Base-by-base conservation (phyloP, 2,888 invertebrate species). In the Microctonus hyperodae region DNA sequence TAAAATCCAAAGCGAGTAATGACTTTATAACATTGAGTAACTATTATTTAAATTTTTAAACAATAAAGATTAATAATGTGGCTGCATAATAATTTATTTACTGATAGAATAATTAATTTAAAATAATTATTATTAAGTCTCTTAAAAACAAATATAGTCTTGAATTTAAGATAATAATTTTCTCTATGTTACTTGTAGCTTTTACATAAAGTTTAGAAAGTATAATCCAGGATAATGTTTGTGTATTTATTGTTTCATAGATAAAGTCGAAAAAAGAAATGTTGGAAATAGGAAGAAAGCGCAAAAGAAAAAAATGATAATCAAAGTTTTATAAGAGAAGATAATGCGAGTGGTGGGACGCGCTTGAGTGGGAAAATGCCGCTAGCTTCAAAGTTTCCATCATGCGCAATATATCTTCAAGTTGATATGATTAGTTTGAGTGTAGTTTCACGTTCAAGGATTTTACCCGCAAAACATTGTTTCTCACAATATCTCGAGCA, bases 391-490 rank as follows among this genome's bases (percentile, higher is more conserved):
- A 70, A 65, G 40, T 68, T 60, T 60, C 37, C 59, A 20, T 40
- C 51, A 50, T 53, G 59, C 40, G 56, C 64, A 67, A 65, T 67
- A 67, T 65, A 63, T 65, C 50, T 55, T 44, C 64, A 50, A 50
- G 50, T 33, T 37, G 67, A 65, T 68, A 60, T 63, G 63, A 65
- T 68, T 68, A 65, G 65, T 60, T 70, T 63, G 51, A 68, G 65
- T 20, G 20, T 53, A 65, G 53, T 53, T 51, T 65, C 35, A 59
- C 56, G 35, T 50, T 61, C 31, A 31, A 60, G 56, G 44, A 60
- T 53, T 70, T 68, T 60, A 51, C 23, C 44, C 23, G 22, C 10
- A 63, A 65, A 64, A 20, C 60, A 60, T 65, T 59, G 44, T 60
- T 31, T 56, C 9, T 25, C 22, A 25, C 10, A 53, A 44, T 44